Evolutionary conservation across 2,797 vertebrate genomes (phyloP).

Genomic region (Sardinella longiceps): DNA sequence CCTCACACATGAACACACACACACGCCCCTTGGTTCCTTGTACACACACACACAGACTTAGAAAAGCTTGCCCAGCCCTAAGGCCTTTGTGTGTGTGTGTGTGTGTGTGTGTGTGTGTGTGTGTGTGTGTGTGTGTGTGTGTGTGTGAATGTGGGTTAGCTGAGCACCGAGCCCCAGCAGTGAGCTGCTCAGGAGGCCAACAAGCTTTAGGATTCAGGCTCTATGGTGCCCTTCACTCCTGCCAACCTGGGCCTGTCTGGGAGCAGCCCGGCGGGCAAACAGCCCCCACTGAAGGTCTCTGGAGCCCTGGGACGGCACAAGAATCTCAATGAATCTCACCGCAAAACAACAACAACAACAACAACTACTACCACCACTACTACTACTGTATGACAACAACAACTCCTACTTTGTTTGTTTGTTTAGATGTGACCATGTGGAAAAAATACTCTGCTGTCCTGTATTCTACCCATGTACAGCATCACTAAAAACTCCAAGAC

Average conservation of each 20-base stretch:
- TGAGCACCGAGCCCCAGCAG: neutral
- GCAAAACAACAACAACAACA: neutral
- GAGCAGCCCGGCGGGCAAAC: neutral
- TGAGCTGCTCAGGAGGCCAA: neutral
- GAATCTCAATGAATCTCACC: neutral
- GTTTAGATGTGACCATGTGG: neutral
- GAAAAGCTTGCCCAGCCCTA: neutral
- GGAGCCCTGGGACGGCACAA: neutral
- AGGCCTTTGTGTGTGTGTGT: neutral
- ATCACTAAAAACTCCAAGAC: neutral
- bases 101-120: neutral
- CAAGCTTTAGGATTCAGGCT: neutral
- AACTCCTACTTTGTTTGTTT: neutral
- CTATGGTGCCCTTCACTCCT: neutral
- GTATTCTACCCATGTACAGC: neutral
- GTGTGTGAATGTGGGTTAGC: conserved; percentile 11
- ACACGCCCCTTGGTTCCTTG: neutral
- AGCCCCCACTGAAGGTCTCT: neutral
- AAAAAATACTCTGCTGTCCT: neutral
- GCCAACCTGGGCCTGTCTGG: neutral
- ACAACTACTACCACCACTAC: neutral
- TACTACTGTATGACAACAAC: neutral
- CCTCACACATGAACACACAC: conserved; percentile 12
- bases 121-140: neutral
- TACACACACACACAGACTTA: neutral